Evolutionary conservation across 2,888 invertebrate genomes (phyloP), one percentile per base, ranked within the genome.

Genomic region (Creontiades dilutus): DNA sequence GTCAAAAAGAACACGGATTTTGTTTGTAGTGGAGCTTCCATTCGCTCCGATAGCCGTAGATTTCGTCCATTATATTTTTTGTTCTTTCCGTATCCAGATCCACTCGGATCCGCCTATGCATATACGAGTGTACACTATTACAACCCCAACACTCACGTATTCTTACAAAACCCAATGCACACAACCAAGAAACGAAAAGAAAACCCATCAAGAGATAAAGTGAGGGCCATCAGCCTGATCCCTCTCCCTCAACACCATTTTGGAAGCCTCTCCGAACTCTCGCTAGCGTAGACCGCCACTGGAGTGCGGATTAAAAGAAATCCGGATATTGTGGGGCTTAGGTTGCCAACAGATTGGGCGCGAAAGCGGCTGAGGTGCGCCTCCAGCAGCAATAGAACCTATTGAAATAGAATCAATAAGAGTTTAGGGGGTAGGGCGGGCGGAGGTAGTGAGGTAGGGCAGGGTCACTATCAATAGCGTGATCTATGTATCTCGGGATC

Each of bases 401-500:
- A 52, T 52, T 52, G 52, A 75, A 48, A 80, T 48, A 48, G 48
- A 80, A 80, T 80, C 80, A 80, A 47, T 80, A 47, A 80, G n/a
- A 19, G 80, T 80, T 2, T 12, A 5, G 68, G 23, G 19, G 12
- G 61, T 12, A 0, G 27, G 23, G 7, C 5, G 14, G 7, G 57
- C 1, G n/a, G 19, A 11, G 68, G 27, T 23, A 7, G 52, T 52
- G 23, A 23, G 68, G 68, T 68, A 68, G 68, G 68, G 68, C 68
- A 68, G 68, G 61, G 3, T 2, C 80, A 52, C 52, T 52, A 82
- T 82, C 82, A 82, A 82, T 82, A 55, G 85, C 61, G 28, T 85
- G 85, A 85, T 85, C 85, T 85, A 85, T 85, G 85, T 57, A 85
- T 57, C 57, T 57, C 57, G 27, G 27, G 85, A 85, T 85, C 61